Evolutionary conservation across 2,797 vertebrate species (phyloP).

Genomic region (Lepilemur septentrionalis): DNA sequence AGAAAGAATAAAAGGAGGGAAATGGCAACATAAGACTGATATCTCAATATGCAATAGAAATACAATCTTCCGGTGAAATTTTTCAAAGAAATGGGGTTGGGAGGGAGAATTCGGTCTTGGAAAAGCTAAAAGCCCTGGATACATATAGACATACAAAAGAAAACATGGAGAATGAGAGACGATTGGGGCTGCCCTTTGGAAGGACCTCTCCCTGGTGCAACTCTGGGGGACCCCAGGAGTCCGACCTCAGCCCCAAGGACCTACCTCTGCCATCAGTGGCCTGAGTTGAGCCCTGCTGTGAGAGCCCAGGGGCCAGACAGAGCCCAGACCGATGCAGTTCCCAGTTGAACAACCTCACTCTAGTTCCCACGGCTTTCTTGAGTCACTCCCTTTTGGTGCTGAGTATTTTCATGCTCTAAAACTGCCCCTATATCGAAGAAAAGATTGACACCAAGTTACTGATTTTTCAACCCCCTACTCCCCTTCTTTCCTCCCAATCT

Average conservation of each 20-base stretch:
- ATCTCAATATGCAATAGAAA: constrained; percentile 24
- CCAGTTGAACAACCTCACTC: neutral
- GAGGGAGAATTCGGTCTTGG: neutral
- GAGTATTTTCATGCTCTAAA: constrained; percentile 3
- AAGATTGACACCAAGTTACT: constrained; percentile 25
- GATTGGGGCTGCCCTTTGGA: neutral
- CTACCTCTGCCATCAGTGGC: neutral
- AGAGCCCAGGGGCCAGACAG: neutral
- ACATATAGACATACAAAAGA: neutral
- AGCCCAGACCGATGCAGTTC: neutral
- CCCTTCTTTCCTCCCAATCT: neutral
- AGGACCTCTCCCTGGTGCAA: neutral
- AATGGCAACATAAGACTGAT: neutral
- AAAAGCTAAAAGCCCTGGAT: neutral
- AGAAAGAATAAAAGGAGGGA: constrained; percentile 1
- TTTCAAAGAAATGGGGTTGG: neutral
- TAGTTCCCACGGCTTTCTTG: neutral
- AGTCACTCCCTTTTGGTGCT: neutral
- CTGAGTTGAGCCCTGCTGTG: too few relatives aligned
- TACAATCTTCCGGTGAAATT: neutral
- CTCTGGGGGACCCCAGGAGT: neutral
- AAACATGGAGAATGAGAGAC: neutral
- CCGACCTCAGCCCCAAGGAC: accelerated
- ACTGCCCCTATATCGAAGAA: constrained; percentile 3
- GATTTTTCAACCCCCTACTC: neutral